Evolutionary conservation across 2,888 invertebrate species (phyloP), one percentile per base, ranked within the genome.

Genomic region (Cremastobaeus sp.): DNA sequence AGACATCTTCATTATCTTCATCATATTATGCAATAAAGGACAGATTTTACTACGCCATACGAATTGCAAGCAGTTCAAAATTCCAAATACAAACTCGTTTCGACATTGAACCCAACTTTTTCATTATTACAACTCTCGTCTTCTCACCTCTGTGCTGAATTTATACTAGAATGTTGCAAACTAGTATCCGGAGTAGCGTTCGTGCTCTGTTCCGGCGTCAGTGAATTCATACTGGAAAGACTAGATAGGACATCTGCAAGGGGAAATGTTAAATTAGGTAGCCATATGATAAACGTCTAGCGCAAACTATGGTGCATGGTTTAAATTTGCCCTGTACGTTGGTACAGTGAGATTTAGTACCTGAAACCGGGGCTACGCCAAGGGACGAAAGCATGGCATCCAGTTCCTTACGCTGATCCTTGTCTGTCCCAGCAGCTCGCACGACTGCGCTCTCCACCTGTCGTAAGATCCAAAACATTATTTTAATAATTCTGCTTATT

Each of bases 301-400:
- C n/a, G n/a, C n/a, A n/a, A n/a, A n/a, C n/a, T n/a, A n/a, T n/a
- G n/a, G n/a, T n/a, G n/a, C n/a, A n/a, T n/a, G n/a, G n/a, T n/a
- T n/a, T n/a, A n/a, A n/a, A n/a, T n/a, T n/a, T n/a, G n/a, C n/a
- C n/a, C n/a, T n/a, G n/a, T n/a, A n/a, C n/a, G n/a, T n/a, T n/a
- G n/a, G n/a, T n/a, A n/a, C n/a, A n/a, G n/a, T n/a, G n/a, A n/a
- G 41, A 60, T 62, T 55, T 47, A 8, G 39, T 82, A 90, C 90
- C 90, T 76, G 95, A 95, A 18, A 96, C 94, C 0, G 96, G 95
- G 1, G 95, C 95, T 78, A 96, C 95, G 43, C 96, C 96, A 52
- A 96, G 89, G 0, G 95, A 95, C 0, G 94, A 93, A 35, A 96
- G 90, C 93, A 96, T 93, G 84, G 95, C 95, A 88, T 96, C 96